A percentile compares a stretch with the other conserved stretches of the same genome.
These are phyloP conservation scores for Saguinus oedipus DNA, from an alignment of 2,797 vertebrate genomes.

Conservation along the genomic window DNA sequence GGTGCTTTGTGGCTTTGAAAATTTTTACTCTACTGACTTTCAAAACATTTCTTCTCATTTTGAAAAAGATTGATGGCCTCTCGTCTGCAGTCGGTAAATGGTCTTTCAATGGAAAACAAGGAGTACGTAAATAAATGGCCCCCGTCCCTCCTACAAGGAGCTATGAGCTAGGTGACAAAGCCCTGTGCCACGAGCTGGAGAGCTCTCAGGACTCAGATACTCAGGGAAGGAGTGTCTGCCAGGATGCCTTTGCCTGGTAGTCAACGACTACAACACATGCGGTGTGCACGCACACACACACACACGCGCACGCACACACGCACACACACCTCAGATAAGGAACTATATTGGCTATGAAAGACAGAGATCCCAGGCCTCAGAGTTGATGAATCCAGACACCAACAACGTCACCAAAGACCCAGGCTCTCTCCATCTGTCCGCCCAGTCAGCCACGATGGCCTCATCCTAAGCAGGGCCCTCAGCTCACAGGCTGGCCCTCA, in stretches of 20 bases:
- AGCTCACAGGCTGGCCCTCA: background rate
- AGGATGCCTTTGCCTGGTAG: background rate
- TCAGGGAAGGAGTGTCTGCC: rapidly evolving
- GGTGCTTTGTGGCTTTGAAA: background rate
- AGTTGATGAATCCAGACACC: background rate
- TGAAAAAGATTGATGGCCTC: background rate
- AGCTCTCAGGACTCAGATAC: background rate
- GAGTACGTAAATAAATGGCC: rapidly evolving
- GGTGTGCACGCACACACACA: rapidly evolving
- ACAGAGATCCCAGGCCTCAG: background rate
- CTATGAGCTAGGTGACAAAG: background rate
- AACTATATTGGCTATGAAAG: rapidly evolving
- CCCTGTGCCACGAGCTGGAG: rapidly evolving
- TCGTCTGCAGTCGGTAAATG: rapidly evolving
- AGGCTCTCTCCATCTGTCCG: rapidly evolving
- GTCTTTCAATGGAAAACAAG: background rate
- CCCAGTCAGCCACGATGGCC: background rate
- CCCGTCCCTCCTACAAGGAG: background rate
- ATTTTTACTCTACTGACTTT: background rate
- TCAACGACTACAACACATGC: no score
- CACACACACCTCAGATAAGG: background rate
- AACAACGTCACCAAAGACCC: background rate
- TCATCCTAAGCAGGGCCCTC: background rate
- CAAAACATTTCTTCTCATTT: background rate
- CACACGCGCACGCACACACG: background rate